These are phyloP conservation scores for Peromyscus polionotus DNA, from an alignment of 2,113 vertebrate genomes.

Conservation along the genomic window DNA sequence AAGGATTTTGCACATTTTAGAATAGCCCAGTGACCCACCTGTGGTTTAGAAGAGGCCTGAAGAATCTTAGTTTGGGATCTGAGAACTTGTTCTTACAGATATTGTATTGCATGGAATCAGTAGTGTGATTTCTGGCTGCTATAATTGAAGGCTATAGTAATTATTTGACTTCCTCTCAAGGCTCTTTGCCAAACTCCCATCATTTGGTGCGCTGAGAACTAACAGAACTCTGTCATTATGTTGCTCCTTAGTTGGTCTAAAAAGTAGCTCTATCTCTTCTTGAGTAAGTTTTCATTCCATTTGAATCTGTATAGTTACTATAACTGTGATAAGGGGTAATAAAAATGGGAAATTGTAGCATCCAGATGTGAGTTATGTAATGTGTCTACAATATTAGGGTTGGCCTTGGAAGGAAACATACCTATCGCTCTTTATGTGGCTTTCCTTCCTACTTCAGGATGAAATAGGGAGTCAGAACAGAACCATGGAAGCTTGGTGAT, in stretches of 20 bases:
- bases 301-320: constrained; percentile 47
- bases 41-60: background rate
- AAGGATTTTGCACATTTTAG: background rate
- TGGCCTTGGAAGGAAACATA: background rate
- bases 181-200: background rate
- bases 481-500: background rate
- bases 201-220: background rate
- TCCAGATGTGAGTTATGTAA: constrained; percentile 19
- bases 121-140: constrained; percentile 12
- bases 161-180: constrained; percentile 42
- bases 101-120: background rate
- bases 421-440: background rate
- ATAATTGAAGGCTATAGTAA: background rate
- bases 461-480: background rate
- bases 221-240: constrained; percentile 40
- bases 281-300: constrained; percentile 57
- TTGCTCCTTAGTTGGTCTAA: constrained; percentile 22
- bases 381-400: background rate
- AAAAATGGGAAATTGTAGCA: constrained; percentile 59
- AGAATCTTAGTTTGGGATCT: background rate
- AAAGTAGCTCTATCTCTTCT: background rate
- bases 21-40: background rate
- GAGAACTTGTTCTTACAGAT: constrained; percentile 13
- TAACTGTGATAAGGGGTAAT: constrained; percentile 58
- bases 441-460: background rate